phyloP scores from a whole-genome alignment of 2,797 vertebrate genomes.

The Hydrophis major region DNA sequence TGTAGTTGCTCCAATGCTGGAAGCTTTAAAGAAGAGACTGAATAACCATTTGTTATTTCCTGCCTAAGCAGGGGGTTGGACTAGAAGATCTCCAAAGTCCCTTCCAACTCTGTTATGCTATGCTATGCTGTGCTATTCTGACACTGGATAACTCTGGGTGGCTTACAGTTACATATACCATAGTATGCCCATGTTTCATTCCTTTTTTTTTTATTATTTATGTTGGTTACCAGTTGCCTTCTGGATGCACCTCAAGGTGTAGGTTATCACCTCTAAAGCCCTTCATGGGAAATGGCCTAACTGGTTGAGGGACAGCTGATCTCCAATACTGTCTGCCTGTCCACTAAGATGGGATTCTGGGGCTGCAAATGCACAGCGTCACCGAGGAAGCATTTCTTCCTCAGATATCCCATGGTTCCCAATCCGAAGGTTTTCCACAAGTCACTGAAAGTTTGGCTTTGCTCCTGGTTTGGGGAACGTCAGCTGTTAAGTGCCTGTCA shows the following conservation, averaged over 20 bases:
- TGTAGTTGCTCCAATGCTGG: no score
- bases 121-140: no score
- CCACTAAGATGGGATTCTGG: not conserved
- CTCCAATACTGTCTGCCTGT: not conserved
- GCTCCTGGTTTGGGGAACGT: not conserved
- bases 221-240: not conserved
- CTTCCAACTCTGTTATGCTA: no score
- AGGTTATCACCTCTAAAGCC: not conserved
- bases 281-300: not conserved
- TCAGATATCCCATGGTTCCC: not conserved
- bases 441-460: not conserved
- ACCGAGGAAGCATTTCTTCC: not conserved
- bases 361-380: not conserved
- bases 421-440: not conserved
- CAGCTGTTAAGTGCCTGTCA: not conserved
- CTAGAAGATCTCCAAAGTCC: no score
- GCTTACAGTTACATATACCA: not conserved
- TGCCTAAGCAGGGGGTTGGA: no score
- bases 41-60: no score
- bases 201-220: not conserved
- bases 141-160: not conserved
- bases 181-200: not conserved
- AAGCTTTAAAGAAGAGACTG: no score
- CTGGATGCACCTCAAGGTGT: not conserved
- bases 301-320: not conserved